These are phyloP conservation scores for Holocentrus rufus DNA, from an alignment of 2,797 vertebrate species.

Conservation along the genomic window DNA sequence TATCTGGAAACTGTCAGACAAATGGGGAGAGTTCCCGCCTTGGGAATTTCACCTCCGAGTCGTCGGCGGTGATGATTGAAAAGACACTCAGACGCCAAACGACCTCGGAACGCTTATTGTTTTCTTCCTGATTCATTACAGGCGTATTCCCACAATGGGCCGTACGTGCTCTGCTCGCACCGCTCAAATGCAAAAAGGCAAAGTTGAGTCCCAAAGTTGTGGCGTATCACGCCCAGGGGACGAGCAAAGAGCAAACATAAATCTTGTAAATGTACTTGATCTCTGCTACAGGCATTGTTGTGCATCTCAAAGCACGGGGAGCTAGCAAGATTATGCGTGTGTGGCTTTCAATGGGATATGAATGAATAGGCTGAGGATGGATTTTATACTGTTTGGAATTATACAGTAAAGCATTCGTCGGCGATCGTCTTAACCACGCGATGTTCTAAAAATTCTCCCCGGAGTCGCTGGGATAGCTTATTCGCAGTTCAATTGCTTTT, in stretches of 20 bases:
- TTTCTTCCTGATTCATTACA: conserved; percentile 68
- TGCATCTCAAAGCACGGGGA: conserved; percentile 36
- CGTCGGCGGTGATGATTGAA: conserved; percentile 57
- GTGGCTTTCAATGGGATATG: conserved; percentile 8
- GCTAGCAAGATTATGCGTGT: not conserved
- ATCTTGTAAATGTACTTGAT: conserved; percentile 62
- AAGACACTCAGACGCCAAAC: conserved; percentile 59
- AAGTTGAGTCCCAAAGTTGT: conserved; percentile 46
- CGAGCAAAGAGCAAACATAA: conserved; percentile 43
- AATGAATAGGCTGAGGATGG: conserved; percentile 22
- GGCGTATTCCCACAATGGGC: conserved; percentile 42
- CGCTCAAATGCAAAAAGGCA: conserved; percentile 33
- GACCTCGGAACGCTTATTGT: conserved; percentile 59
- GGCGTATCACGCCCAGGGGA: conserved; percentile 31
- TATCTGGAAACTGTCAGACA: conserved; percentile 43
- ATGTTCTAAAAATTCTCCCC: conserved; percentile 32
- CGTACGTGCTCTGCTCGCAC: conserved; percentile 33
- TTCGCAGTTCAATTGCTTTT: conserved; percentile 42
- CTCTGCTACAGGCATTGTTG: conserved; percentile 21
- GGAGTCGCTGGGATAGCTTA: conserved; percentile 3
- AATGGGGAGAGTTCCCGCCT: conserved; percentile 36
- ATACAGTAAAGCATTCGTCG: not conserved
- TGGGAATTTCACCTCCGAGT: conserved; percentile 57
- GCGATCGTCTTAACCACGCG: conserved; percentile 15
- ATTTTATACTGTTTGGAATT: conserved; percentile 17